Evolutionary conservation across 2,797 vertebrate species (phyloP).

Genomic region (Amblyopsis hoosieri): DNA sequence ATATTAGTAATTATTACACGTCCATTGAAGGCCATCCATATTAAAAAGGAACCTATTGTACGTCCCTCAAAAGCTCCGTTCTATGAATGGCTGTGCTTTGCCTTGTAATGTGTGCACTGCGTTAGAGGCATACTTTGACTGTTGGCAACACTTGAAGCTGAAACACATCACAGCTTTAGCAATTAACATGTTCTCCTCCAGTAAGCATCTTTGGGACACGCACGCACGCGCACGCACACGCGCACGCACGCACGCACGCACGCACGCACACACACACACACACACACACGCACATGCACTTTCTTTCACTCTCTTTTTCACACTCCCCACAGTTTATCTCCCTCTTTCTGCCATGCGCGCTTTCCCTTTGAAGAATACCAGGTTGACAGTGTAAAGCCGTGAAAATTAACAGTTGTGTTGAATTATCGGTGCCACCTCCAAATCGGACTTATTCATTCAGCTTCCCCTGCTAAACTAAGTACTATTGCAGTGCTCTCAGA

Average conservation of each 20-base stretch:
- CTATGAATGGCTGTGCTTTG: background rate
- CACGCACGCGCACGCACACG: slow-evolving; percentile 5
- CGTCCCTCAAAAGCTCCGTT: background rate
- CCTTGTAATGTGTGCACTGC: background rate
- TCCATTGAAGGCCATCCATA: too few relatives aligned
- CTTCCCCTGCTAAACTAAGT: slow-evolving; percentile 54
- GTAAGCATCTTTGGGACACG: slow-evolving; percentile 12
- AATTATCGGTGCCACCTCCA: slow-evolving; percentile 51
- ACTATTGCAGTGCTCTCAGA: slow-evolving; percentile 45
- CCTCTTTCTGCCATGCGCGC: background rate
- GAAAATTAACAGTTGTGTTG: slow-evolving; percentile 37
- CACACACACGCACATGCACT: background rate
- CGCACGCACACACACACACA: slow-evolving; percentile 5
- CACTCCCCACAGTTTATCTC: background rate
- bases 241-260: background rate
- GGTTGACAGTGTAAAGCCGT: slow-evolving; percentile 29
- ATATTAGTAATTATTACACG: too few relatives aligned
- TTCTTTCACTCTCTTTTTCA: slow-evolving; percentile 12
- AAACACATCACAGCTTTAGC: background rate
- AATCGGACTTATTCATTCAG: slow-evolving; percentile 45
- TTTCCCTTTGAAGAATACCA: slow-evolving; percentile 36
- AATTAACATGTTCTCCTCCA: background rate
- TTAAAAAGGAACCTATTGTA: too few relatives aligned
- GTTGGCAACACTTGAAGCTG: slow-evolving; percentile 2
- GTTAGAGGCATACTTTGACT: background rate